A percentile compares a stretch with the other conserved stretches of the same genome.
Evolutionary conservation across 1,140 invertebrate genomes (phyloP).

Genomic region (Drosophila mojavensis): DNA sequence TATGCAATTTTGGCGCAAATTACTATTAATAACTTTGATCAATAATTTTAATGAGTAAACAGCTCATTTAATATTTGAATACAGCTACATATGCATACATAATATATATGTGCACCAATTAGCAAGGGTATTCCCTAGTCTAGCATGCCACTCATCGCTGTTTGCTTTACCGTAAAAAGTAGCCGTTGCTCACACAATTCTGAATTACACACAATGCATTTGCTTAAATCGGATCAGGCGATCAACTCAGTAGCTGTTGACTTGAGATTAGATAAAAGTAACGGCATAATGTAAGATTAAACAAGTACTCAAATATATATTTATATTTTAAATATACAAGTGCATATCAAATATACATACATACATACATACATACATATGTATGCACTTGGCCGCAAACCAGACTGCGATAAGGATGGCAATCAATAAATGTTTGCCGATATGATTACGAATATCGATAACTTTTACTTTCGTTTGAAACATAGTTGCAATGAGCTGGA

Average conservation of each 20-base stretch:
- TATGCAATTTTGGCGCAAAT: too few species aligned
- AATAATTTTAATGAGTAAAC: too few species aligned
- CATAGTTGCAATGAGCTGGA: not conserved
- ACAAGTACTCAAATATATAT: not conserved
- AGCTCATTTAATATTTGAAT: too few species aligned
- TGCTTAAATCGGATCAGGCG: not conserved
- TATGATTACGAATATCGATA: constrained; percentile 33
- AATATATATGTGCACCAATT: too few species aligned
- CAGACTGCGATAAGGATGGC: constrained; percentile 16
- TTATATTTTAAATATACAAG: not conserved
- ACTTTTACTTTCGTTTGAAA: constrained; percentile 26
- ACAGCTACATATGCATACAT: too few species aligned
- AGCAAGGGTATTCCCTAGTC: too few species aligned
- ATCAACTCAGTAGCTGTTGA: constrained; percentile 2
- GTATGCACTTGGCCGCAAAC: constrained; percentile 34
- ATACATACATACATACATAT: too few species aligned
- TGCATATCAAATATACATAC: not conserved
- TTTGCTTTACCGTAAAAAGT: too few species aligned
- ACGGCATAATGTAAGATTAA: constrained; percentile 7
- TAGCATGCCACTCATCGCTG: too few species aligned
- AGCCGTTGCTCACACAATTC: too few species aligned
- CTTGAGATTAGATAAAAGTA: constrained; percentile 39
- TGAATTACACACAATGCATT: not conserved
- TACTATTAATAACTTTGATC: too few species aligned
- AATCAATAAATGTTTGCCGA: constrained; percentile 33